Evolutionary conservation across 2,888 invertebrate genomes (phyloP).

Genomic region (Deilephila elpenor): DNA sequence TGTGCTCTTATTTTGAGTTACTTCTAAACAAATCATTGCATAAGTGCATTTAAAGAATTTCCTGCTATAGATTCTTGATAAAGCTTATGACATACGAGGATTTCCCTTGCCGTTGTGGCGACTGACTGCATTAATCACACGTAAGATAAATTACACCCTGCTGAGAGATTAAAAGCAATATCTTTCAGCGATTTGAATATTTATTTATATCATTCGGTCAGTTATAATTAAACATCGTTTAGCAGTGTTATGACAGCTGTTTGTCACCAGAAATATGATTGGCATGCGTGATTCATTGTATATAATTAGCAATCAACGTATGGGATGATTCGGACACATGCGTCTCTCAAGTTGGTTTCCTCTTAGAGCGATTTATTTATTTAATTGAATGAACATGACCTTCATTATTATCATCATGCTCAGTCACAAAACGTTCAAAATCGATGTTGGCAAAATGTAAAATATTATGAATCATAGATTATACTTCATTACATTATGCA

Average conservation of each 20-base stretch:
- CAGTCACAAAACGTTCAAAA: no score
- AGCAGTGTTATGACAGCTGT: constrained; percentile 9
- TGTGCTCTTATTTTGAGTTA: no score
- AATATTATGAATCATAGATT: no score
- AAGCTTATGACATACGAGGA: no score
- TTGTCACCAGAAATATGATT: constrained; percentile 6
- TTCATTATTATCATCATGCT: no score
- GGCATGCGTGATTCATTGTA: constrained; percentile 17
- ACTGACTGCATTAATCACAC: not conserved
- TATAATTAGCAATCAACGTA: constrained; percentile 10
- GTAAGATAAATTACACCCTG: not conserved
- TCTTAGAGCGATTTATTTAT: not conserved
- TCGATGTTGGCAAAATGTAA: no score
- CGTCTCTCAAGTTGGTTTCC: not conserved
- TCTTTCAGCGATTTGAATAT: not conserved
- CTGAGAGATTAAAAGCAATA: not conserved
- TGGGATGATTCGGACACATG: not conserved
- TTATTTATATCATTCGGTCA: not conserved
- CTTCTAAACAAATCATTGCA: no score
- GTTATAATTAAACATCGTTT: constrained; percentile 8
- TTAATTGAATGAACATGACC: no score
- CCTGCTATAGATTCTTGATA: not conserved
- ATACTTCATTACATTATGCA: no score
- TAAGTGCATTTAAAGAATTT: not conserved
- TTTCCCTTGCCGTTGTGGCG: no score